Evolutionary conservation across 2,888 invertebrate genomes (phyloP), one percentile per base, ranked within the genome.

Genomic region (Iselma pallidipennis): DNA sequence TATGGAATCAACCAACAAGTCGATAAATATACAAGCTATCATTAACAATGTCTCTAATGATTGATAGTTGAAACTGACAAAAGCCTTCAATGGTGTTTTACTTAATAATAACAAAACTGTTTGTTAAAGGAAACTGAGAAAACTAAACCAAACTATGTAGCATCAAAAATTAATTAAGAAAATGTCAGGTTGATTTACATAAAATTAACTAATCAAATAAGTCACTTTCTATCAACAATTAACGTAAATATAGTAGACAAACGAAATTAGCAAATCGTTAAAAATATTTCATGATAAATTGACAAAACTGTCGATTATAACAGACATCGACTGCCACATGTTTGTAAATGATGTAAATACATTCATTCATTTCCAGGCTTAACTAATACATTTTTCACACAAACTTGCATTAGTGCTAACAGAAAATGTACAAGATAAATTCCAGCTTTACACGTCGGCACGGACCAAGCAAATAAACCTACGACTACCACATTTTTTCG

Each of bases 241-340:
- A n/a, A n/a, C n/a, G n/a, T 61, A 57, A 61, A 51, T 42, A 54
- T 49, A 57, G 52, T 51, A 61, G 53, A 53, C 53, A 49, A 49
- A 7, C 49, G 53, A 60, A 59, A 55, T 50, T 23, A 31, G 50
- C 52, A 21, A 19, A 48, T 7, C 10, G 14, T 12, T 12, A 48
- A 48, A 12, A 48, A 48, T 9, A 12, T 7, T 12, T 48, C 10
- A 16, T 61, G 61, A 61, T 53, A 61, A 60, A 60, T 56, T 56
- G 60, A 60, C 60, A 60, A 56, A 53, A 48, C 56, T 23, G 50
- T 60, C 48, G 51, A 59, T 26, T 54, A 55, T 59, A 49, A 59
- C 49, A 60, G 55, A 60, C 55, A 55, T 56, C 6, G 42, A 16
- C 42, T 37, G 42, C 16, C 42, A 37, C 42, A 55, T 37, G 45